phyloP scores from a whole-genome alignment of 2,888 invertebrate genomes.

The Polietes domitor region DNA sequence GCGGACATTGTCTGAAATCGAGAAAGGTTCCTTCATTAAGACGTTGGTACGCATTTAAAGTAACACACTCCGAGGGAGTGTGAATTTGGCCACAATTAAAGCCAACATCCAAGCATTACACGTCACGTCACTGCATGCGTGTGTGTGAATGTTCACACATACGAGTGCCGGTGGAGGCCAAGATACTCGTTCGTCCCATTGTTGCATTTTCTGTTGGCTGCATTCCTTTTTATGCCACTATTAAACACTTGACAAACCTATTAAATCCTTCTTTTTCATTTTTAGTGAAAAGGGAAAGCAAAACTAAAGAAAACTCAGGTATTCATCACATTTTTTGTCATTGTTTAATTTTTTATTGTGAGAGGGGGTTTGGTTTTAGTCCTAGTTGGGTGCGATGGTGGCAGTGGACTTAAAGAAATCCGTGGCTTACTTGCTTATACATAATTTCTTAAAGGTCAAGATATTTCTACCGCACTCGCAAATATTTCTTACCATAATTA shows the following conservation, averaged over 20 bases:
- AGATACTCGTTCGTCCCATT: slow-evolving; percentile 25
- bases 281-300: neutral
- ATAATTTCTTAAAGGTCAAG: too few species aligned
- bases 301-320: neutral
- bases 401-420: too few species aligned
- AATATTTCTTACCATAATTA: too few species aligned
- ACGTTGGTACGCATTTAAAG: neutral
- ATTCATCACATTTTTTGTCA: neutral
- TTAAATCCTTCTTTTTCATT: slow-evolving; percentile 21
- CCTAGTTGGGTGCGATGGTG: too few species aligned
- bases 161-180: slow-evolving; percentile 30
- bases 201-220: too few species aligned
- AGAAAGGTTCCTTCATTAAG: neutral
- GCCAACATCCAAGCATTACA: neutral
- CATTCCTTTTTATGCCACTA: slow-evolving; percentile 43
- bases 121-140: neutral
- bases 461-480: too few species aligned
- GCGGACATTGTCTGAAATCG: neutral
- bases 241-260: slow-evolving; percentile 59
- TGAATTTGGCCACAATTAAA: neutral
- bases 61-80: neutral
- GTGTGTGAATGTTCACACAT: neutral
- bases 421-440: too few species aligned
- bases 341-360: neutral
- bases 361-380: too few species aligned